Evolutionary conservation across 2,888 invertebrate genomes (phyloP).

Genomic region (Chymomyza fuscimana): DNA sequence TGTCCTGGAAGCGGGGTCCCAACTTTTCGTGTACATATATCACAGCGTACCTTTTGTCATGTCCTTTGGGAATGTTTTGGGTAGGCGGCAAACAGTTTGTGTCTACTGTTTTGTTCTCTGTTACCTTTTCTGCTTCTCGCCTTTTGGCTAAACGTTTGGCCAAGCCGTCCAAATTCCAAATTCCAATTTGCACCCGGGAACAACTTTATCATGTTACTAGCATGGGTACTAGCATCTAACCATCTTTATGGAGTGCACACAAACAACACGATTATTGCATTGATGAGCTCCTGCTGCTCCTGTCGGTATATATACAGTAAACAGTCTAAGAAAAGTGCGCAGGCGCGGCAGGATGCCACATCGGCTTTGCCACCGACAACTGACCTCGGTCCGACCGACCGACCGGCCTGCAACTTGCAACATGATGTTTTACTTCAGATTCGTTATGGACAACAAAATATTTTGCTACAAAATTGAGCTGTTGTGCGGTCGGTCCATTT

Average conservation of each 20-base stretch:
- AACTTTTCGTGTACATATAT: constrained; percentile 43
- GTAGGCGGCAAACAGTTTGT: constrained; percentile 9
- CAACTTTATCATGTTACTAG: constrained; percentile 22
- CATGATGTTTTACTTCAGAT: constrained; percentile 65
- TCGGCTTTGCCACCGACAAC: constrained; percentile 35
- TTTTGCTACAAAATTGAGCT: constrained; percentile 74
- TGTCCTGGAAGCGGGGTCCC: constrained; percentile 15
- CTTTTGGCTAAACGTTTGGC: background rate
- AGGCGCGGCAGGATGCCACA: constrained; percentile 64
- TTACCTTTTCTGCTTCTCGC: background rate
- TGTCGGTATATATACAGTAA: constrained; percentile 63
- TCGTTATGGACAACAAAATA: constrained; percentile 76
- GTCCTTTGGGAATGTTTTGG: constrained; percentile 13
- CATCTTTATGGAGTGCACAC: constrained; percentile 29
- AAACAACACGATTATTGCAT: constrained; percentile 70
- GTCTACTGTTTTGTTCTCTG: background rate
- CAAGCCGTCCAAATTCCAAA: constrained; percentile 29
- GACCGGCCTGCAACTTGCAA: background rate
- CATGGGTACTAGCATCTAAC: background rate
- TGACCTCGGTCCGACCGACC: constrained; percentile 21
- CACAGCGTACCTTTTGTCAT: constrained; percentile 20
- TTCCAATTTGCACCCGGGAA: constrained; percentile 48
- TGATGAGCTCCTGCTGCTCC: constrained; percentile 78
- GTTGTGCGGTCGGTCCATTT: constrained; percentile 50
- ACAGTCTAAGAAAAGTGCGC: constrained; percentile 51